Conservation (phyloP, 1,140 invertebrate species). For the Cotesia typhae region DNA sequence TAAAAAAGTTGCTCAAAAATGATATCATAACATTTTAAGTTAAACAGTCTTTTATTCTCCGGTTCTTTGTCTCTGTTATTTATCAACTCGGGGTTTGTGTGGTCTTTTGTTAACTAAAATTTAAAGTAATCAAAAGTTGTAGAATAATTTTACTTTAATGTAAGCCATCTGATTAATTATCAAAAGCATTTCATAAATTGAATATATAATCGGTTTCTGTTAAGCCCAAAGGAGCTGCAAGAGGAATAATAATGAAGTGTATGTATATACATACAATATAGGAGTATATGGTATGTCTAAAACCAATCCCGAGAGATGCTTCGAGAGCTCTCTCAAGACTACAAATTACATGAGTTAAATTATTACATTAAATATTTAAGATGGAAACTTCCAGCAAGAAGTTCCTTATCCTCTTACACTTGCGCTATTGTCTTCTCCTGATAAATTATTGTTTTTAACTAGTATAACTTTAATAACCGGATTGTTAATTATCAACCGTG, state of each 20-base stretch:
- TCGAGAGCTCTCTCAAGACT: neutral
- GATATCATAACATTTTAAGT: no score
- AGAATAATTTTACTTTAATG: neutral
- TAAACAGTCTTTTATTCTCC: no score
- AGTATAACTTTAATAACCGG: no score
- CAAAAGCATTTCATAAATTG: neutral
- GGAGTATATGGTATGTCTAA: neutral
- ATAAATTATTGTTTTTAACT: no score
- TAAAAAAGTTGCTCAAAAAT: no score
- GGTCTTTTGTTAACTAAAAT: no score
- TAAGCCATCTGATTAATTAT: neutral
- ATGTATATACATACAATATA: neutral
- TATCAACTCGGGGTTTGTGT: no score
- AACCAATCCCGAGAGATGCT: conserved; percentile 3
- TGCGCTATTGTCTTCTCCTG: no score
- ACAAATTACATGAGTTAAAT: conserved; percentile 13
- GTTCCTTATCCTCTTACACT: no score
- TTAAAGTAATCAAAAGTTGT: neutral
- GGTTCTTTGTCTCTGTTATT: no score
- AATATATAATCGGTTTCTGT: neutral
- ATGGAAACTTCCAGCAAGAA: neutral
- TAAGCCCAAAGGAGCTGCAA: conserved; percentile 12
- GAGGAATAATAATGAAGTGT: conserved; percentile 10
- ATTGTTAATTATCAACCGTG: no score
- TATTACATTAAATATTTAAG: neutral